phyloP scores from a whole-genome alignment of 1,140 invertebrate genomes.

The Sipha flava region DNA sequence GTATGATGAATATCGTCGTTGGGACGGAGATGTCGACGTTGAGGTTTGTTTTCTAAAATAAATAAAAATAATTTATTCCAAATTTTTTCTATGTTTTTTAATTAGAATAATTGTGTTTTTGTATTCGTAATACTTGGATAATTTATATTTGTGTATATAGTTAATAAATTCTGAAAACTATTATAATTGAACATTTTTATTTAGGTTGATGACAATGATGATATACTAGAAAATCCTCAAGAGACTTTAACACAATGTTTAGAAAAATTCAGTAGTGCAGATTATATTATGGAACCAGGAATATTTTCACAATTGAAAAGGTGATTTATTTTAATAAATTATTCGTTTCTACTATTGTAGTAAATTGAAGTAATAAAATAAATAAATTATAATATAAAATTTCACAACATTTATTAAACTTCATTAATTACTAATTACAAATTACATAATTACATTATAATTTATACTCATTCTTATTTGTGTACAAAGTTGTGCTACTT shows the following conservation, averaged over 20 bases:
- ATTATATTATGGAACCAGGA: constrained; percentile 98
- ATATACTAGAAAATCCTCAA: constrained; percentile 75
- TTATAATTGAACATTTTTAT: not conserved
- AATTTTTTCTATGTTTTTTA: not conserved
- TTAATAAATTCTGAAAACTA: not conserved
- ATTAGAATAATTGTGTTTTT: not conserved
- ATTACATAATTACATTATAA: too few relatives aligned
- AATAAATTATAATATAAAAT: too few relatives aligned
- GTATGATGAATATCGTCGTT: constrained; percentile 40
- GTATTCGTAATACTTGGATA: not conserved
- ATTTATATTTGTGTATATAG: not conserved
- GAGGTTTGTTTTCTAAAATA: constrained; percentile 36
- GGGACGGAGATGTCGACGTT: constrained; percentile 40
- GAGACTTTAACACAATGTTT: constrained; percentile 79
- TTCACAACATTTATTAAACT: too few relatives aligned
- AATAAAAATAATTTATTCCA: not conserved
- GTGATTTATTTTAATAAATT: constrained; percentile 47
- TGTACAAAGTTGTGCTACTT: too few relatives aligned
- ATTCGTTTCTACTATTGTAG: too few relatives aligned
- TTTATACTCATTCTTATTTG: too few relatives aligned
- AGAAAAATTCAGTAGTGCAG: constrained; percentile 78
- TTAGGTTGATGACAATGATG: constrained; percentile 40
- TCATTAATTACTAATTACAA: too few relatives aligned
- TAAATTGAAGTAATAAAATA: too few relatives aligned
- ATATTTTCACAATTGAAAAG: constrained; percentile 88